These are phyloP conservation scores for Serrognathus titanus DNA, from an alignment of 2,888 invertebrate species.

Conservation along the genomic window DNA sequence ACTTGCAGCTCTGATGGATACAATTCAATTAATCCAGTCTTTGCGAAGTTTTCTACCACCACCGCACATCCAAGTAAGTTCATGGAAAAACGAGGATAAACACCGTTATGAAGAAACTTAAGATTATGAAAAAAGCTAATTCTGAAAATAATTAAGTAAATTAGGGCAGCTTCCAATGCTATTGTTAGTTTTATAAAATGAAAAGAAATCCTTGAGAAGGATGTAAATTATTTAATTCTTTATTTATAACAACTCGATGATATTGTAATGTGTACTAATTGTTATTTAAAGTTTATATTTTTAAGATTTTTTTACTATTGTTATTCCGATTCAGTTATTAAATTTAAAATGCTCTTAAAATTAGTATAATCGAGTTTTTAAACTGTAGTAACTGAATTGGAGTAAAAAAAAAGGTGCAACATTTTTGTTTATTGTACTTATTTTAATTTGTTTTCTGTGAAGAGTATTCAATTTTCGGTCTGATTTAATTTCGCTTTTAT, in stretches of 20 bases:
- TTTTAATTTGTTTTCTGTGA: conserved; percentile 6
- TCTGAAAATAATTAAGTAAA: conserved; percentile 1
- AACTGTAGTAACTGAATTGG: not conserved
- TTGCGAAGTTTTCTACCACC: conserved; percentile 80
- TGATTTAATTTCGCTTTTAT: conserved; percentile 2
- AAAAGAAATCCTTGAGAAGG: conserved; percentile 31
- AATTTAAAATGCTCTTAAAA: not conserved
- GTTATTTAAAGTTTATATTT: not conserved
- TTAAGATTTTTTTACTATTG: not conserved
- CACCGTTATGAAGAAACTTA: conserved; percentile 53
- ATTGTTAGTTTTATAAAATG: conserved; percentile 11
- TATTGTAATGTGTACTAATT: not conserved
- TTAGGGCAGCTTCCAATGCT: conserved; percentile 11
- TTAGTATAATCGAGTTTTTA: not conserved
- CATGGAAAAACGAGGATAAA: conserved; percentile 85
- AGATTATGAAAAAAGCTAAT: conserved; percentile 12
- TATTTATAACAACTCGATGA: conserved; percentile 12
- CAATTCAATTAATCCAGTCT: conserved; percentile 82
- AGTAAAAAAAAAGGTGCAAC: not conserved
- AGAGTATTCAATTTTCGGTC: not conserved
- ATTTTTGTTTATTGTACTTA: conserved; percentile 24
- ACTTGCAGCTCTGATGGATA: conserved; percentile 71
- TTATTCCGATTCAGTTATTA: not conserved
- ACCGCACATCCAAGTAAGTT: conserved; percentile 83
- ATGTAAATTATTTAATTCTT: conserved; percentile 28